Percentiles rank a stretch among this genome's conserved stretches.
Conservation (phyloP, 2,797 vertebrate genomes). For the Acanthurus leucopareius region DNA sequence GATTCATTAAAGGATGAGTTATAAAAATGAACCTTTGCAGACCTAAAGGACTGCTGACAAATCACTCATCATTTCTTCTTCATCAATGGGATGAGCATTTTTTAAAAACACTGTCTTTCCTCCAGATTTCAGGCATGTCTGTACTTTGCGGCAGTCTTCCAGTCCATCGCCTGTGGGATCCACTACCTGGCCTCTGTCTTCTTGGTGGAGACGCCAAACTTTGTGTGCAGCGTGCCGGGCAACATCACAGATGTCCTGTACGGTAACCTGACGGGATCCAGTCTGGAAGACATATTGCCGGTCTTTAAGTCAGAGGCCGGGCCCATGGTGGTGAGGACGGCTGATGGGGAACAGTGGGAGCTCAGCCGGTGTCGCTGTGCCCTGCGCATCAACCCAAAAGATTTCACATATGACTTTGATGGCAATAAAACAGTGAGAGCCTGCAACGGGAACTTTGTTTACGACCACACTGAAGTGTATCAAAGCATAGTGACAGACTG, state of each 20-base stretch:
- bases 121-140: constrained; percentile 92
- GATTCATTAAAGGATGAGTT: neutral
- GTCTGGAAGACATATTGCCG: constrained; percentile 86
- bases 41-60: neutral
- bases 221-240: constrained; percentile 85
- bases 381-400: constrained; percentile 71
- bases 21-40: neutral
- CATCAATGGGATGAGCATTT: neutral
- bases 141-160: constrained; percentile 93
- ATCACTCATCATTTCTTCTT: neutral
- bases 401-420: constrained; percentile 82
- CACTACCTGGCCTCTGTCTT: constrained; percentile 96
- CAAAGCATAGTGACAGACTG: constrained; percentile 92
- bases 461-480: constrained; percentile 87
- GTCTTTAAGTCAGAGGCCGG: constrained; percentile 74
- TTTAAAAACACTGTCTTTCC: constrained; percentile 6
- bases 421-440: constrained; percentile 85
- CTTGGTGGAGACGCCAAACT: constrained; percentile 90
- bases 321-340: constrained; percentile 86
- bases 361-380: constrained; percentile 87
- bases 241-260: constrained; percentile 89
- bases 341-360: constrained; percentile 91
- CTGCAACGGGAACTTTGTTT: constrained; percentile 87
- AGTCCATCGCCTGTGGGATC: constrained; percentile 93
- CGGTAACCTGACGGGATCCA: constrained; percentile 83